A percentile compares a stretch with the other conserved stretches of the same genome.
Conservation (phyloP, 1,140 invertebrate genomes). For the Drosophila persimilis region DNA sequence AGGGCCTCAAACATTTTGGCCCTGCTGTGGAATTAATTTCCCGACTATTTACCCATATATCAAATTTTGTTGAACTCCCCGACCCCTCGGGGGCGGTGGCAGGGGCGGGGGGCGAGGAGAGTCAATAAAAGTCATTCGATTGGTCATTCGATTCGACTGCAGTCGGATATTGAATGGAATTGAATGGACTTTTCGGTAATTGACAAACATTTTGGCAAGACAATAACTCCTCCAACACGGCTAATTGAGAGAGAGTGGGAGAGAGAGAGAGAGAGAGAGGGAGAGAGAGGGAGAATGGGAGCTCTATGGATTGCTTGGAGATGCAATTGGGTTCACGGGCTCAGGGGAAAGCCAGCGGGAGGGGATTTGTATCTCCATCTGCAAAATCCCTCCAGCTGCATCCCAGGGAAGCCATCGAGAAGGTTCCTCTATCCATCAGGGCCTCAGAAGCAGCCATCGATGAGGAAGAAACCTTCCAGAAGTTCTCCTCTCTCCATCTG, state of each 20-base stretch:
- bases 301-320: no score
- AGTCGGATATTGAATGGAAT: conserved; percentile 27
- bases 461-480: no score
- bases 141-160: conserved; percentile 35
- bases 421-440: no score
- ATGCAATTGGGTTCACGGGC: no score
- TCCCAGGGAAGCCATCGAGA: no score
- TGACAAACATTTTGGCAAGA: conserved; percentile 37
- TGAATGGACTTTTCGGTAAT: conserved; percentile 25
- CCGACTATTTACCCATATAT: conserved; percentile 36
- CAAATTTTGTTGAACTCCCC: conserved; percentile 16
- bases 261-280: no score
- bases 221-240: conserved; percentile 27
- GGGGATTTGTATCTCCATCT: no score
- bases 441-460: no score
- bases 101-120: background rate
- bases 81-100: background rate
- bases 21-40: conserved; percentile 43
- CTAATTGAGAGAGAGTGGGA: conserved; percentile 47
- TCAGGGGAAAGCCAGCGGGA: no score
- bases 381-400: no score
- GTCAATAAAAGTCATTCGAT: conserved; percentile 43
- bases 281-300: no score
- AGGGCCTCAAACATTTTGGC: conserved; percentile 30
- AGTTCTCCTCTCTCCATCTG: no score